Evolutionary conservation across 2,113 vertebrate genomes (phyloP), one percentile per base, ranked within the genome.

Genomic region (Lynx canadensis): DNA sequence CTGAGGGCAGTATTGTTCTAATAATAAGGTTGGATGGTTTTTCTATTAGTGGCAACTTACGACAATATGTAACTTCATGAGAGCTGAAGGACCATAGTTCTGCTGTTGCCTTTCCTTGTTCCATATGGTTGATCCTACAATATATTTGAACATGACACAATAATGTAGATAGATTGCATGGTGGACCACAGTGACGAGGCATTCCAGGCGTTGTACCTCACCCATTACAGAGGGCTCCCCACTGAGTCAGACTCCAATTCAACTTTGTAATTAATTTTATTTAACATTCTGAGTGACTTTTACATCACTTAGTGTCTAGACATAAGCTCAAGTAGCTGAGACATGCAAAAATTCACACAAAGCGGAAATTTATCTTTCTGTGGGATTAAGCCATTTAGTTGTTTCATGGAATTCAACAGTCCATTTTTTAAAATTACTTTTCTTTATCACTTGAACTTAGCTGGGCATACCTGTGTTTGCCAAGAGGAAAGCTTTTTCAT

Each of bases 321-420:
- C 48, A 31, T 48, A 45, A 84, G 45, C 92, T 79, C 23, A 95
- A 87, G 50, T 68, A 50, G 31, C 11, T 7, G 0, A 96, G 88
- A 50, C 12, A n/a, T 29, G 31, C 13, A 94, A 87, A 96, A 88
- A 60, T 88, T 71, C 16, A 97, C 45, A 95, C 27, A 36, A 92
- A 88, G 2, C 7, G 21, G 33, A 25, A 38, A 81, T 88, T 88
- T 74, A 2, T 85, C 84, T 65, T 90, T 63, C 68, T 71, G 31
- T 50, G 4, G 38, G 10, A 78, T 45, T 78, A 68, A 93, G 16
- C 18, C 74, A 18, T 23, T 82, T 83, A 14, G 13, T 63, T 89
- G 38, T 66, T 94, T 96, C 68, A 21, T 87, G 68, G 18, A 96
- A 95, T 82, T 90, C 31, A 93, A 88, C 55, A 88, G n/a, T 79